Conservation (phyloP, 37 sponge, comb jelly and placozoan genomes). For the Beroe ovata region DNA sequence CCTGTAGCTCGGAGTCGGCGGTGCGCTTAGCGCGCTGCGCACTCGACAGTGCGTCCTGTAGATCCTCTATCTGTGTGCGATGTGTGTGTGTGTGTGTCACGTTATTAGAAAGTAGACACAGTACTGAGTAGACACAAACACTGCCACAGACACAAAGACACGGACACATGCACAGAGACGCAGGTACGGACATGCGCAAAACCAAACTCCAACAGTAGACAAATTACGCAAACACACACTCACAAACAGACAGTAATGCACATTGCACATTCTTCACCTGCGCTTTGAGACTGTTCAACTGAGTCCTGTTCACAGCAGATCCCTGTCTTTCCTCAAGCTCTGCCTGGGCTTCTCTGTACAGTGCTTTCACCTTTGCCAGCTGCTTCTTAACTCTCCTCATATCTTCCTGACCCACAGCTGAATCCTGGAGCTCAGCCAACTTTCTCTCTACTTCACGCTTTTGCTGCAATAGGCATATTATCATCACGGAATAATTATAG, state of each 20-base stretch:
- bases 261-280: no score
- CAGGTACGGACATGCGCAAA: no score
- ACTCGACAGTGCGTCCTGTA: conserved; percentile 22
- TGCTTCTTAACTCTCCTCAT: conserved; percentile 47
- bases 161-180: no score
- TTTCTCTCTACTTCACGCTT: conserved; percentile 36
- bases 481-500: no score
- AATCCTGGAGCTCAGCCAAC: conserved; percentile 37
- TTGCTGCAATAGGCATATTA: no score
- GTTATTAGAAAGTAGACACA: no score
- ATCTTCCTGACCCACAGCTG: conserved; percentile 45
- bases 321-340: conserved; percentile 1
- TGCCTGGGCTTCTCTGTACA: conserved; percentile 47
- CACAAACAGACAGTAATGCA: no score
- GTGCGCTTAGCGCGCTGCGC: conserved; percentile 43
- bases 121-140: no score
- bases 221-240: no score
- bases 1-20: conserved; percentile 8
- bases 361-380: conserved; percentile 24
- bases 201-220: no score
- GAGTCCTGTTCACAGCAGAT: conserved; percentile 18
- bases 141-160: no score
- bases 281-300: conserved; percentile 41
- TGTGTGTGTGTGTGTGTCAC: neutral
- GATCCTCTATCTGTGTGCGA: conserved; percentile 6